Base-by-base conservation (phyloP, 2,113 vertebrate species). In the Nyctereutes procyonoides region DNA sequence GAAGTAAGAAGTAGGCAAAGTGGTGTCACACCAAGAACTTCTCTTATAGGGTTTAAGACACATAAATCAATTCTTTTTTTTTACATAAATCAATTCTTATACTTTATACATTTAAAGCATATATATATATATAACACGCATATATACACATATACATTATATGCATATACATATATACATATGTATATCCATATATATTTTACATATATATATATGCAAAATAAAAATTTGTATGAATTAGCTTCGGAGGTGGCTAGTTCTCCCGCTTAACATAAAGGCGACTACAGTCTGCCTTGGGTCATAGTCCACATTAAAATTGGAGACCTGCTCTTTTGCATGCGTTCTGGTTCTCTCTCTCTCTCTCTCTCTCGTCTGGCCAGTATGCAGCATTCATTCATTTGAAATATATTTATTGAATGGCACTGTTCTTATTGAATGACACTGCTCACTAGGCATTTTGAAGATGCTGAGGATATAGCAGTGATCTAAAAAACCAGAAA, bases 231-330 rank as follows among this genome's bases (percentile, higher is more conserved):
- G 13, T 28, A 58, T 48, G 3, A 2, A 74, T 85, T 69, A 43
- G 5, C 30, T 55, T 85, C 15, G 35, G n/a, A n/a, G 7, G 19
- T 83, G 14, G 62, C 13, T 84, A 30, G 9, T 63, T 69, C 16
- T 6, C 17, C 51, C 22, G 81, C 14, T 65, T 80, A 63, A 32
- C 13, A 63, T 76, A 8, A 24, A 76, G 5, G 4, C 22, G 20
- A 77, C 22, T 48, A 30, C 4, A 69, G 43, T n/a, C 14, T 0
- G 35, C 4, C 16, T 24, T n/a, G 53, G 43, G 73, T 58, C 53
- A 55, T 0, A 24, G 3, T 35, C 43, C 2, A 60, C 3, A 9
- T 43, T n/a, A 2, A 2, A 26, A 48, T 0, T 22, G 22, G 53
- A 56, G 86, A 8, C 5, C 2, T 12, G 19, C 19, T 48, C 7